Conservation (phyloP, 2,113 vertebrate genomes). For the Irena cyanogastra region DNA sequence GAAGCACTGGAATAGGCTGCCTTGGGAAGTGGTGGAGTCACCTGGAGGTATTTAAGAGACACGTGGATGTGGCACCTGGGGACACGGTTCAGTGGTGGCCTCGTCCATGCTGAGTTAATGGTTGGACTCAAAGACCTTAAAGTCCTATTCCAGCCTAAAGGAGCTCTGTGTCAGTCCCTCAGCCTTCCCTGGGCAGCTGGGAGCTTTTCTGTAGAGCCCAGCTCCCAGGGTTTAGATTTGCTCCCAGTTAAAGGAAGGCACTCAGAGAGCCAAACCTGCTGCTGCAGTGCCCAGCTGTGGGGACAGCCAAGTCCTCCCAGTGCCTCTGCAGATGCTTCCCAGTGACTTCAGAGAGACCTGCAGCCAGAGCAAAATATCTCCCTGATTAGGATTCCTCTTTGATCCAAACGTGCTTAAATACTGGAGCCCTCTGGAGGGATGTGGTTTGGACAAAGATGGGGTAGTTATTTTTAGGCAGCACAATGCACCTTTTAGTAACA, state of each 20-base stretch:
- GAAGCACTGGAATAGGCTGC: neutral
- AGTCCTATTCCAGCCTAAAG: neutral
- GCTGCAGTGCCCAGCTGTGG: neutral
- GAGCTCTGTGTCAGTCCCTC: neutral
- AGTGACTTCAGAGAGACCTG: neutral
- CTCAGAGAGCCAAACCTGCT: neutral
- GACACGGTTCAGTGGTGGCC: neutral
- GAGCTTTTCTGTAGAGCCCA: neutral
- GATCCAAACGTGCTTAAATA: slow-evolving; percentile 15
- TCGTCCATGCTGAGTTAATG: neutral
- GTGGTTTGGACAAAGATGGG: slow-evolving; percentile 43
- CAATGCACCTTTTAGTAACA: slow-evolving; percentile 41
- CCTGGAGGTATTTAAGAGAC: neutral
- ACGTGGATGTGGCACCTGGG: neutral
- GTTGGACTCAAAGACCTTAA: rapidly evolving
- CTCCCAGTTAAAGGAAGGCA: neutral
- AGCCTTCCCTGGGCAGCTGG: rapidly evolving
- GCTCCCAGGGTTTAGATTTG: neutral
- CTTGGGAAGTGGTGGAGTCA: neutral
- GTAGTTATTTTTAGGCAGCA: slow-evolving; percentile 57
- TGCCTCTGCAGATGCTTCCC: neutral
- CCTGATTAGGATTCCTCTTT: slow-evolving; percentile 29
- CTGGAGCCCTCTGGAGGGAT: slow-evolving; percentile 3
- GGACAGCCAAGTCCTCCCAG: neutral
- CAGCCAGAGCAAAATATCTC: neutral